A percentile compares a stretch with the other conserved stretches of the same genome.
These are phyloP conservation scores for Drosophila lacertosa DNA, from an alignment of 1,140 invertebrate species.

Conservation along the genomic window DNA sequence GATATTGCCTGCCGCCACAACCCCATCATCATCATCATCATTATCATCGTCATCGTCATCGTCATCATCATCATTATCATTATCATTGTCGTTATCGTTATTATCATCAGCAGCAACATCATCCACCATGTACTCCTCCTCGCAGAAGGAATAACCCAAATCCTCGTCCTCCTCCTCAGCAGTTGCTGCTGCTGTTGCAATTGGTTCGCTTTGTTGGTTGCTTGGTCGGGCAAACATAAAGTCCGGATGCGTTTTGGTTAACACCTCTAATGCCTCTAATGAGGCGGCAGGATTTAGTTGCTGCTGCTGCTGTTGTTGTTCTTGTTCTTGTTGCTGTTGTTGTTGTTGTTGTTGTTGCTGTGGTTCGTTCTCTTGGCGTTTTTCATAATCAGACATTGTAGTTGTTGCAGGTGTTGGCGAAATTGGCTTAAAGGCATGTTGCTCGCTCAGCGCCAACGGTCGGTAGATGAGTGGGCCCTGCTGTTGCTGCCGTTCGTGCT, in stretches of 20 bases:
- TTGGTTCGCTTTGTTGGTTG: conserved; percentile 26
- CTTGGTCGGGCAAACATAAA: conserved; percentile 56
- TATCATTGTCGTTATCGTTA: no score
- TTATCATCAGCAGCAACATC: conserved; percentile 24
- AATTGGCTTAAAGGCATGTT: conserved; percentile 80
- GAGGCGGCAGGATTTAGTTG: conserved; percentile 71
- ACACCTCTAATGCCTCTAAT: conserved; percentile 70
- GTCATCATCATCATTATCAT: conserved; percentile 11
- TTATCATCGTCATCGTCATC: conserved; percentile 19
- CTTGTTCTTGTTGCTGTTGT: conserved; percentile 9
- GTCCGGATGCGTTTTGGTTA: conserved; percentile 73
- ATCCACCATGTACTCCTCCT: conserved; percentile 61
- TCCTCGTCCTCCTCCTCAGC: conserved; percentile 70
- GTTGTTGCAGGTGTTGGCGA: conserved; percentile 55
- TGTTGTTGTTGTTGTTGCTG: conserved; percentile 16
- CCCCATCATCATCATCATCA: conserved; percentile 14
- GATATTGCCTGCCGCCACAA: conserved; percentile 25
- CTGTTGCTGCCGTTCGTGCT: conserved; percentile 41
- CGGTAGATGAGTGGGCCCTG: conserved; percentile 57
- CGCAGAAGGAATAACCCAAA: conserved; percentile 73
- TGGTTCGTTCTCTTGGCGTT: conserved; percentile 21
- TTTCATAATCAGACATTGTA: conserved; percentile 34
- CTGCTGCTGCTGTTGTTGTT: conserved; percentile 23
- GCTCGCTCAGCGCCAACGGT: conserved; percentile 62
- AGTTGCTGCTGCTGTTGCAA: conserved; percentile 19